Conservation (phyloP, 2,888 invertebrate genomes). For the Cosmopolites sordidus region DNA sequence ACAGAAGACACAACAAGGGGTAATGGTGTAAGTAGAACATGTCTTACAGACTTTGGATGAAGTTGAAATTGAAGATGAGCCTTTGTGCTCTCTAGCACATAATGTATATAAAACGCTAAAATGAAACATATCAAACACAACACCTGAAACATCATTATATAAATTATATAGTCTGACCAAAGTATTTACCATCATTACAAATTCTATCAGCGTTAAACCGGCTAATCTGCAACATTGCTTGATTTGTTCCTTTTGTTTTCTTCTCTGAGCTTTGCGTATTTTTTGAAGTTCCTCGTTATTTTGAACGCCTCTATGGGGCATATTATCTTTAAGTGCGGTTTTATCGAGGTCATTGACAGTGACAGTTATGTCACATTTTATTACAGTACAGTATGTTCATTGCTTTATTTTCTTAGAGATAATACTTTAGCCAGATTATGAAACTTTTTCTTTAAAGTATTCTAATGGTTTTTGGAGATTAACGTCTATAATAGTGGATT, state of each 20-base stretch:
- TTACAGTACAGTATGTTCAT: too few relatives aligned
- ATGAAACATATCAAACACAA: conserved; percentile 18
- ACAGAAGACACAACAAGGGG: conserved; percentile 16
- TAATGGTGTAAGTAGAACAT: conserved; percentile 7
- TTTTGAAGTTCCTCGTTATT: conserved; percentile 14
- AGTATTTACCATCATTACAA: conserved; percentile 23
- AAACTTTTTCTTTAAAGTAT: too few relatives aligned
- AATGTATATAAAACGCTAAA: conserved; percentile 2
- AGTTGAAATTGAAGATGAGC: background rate
- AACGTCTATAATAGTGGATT: too few relatives aligned
- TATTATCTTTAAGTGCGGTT: background rate
- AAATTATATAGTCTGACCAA: too few relatives aligned
- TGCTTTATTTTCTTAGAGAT: too few relatives aligned
- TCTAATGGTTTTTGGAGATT: too few relatives aligned
- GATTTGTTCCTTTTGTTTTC: conserved; percentile 5
- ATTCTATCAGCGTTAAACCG: conserved; percentile 16
- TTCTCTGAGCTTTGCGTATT: conserved; percentile 1
- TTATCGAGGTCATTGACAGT: background rate
- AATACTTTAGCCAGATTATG: too few relatives aligned
- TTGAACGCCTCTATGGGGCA: conserved; percentile 23
- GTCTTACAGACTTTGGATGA: background rate
- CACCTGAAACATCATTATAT: conserved; percentile 11
- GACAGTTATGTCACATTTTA: conserved; percentile 3
- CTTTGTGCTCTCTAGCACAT: background rate
- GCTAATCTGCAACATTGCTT: conserved; percentile 14